Evolutionary conservation across 2,888 invertebrate genomes (phyloP).

Genomic region (Parnassius smintheus): DNA sequence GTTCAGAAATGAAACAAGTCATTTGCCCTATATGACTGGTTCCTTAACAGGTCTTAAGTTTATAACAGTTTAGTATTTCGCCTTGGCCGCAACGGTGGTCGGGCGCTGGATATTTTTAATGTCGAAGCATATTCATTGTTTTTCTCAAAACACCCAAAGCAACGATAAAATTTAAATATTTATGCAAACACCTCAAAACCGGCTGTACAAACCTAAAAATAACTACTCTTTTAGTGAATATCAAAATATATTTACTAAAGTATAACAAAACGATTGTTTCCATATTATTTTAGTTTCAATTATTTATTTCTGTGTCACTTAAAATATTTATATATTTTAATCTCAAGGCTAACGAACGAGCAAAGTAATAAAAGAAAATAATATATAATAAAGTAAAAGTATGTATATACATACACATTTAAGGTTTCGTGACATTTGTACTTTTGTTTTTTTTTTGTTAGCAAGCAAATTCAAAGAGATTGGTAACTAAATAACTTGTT

Average conservation of each 20-base stretch:
- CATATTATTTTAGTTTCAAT: no score
- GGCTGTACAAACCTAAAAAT: slow-evolving; percentile 6
- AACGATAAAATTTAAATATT: slow-evolving; percentile 10
- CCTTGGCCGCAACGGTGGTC: slow-evolving; percentile 5
- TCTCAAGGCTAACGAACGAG: no score
- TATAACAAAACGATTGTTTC: background rate
- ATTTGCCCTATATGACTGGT: slow-evolving; percentile 16
- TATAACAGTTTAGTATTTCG: slow-evolving; percentile 15
- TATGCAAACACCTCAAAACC: slow-evolving; percentile 3
- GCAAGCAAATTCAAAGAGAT: no score
- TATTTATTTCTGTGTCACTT: no score
- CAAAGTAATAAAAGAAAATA: no score
- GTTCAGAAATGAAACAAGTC: slow-evolving; percentile 2
- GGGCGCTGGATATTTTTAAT: slow-evolving; percentile 4
- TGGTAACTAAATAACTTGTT: no score
- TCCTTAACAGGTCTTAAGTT: slow-evolving; percentile 18
- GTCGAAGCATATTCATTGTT: slow-evolving; percentile 1
- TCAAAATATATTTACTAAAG: background rate
- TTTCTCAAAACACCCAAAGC: slow-evolving; percentile 1
- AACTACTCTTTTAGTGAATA: background rate
- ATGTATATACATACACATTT: no score
- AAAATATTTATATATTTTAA: no score
- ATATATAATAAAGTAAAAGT: no score
- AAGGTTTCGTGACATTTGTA: no score
- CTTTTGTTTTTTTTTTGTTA: no score